phyloP scores from a whole-genome alignment of 2,888 invertebrate species.

The Tupiocoris notatus region DNA sequence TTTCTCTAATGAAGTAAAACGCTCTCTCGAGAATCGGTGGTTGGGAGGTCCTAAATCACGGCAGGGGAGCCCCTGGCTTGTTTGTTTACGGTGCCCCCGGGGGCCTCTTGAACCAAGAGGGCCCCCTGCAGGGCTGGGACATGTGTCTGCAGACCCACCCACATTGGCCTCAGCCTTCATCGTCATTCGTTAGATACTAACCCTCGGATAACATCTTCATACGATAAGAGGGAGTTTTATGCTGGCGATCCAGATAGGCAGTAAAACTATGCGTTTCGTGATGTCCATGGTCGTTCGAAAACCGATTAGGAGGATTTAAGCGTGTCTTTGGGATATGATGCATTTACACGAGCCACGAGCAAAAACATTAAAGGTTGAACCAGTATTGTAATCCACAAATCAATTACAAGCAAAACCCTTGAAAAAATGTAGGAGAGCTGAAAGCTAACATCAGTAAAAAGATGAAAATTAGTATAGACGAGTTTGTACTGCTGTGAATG shows the following conservation, averaged over 20 bases:
- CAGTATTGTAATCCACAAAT: no score
- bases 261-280: neutral
- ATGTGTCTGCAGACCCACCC: neutral
- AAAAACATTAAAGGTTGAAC: no score
- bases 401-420: no score
- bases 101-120: neutral
- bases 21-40: neutral
- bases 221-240: neutral
- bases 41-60: conserved; percentile 9
- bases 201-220: neutral
- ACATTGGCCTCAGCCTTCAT: neutral
- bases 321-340: no score
- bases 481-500: no score
- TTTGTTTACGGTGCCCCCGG: conserved; percentile 8
- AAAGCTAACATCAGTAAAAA: no score
- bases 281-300: neutral
- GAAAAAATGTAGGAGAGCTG: no score
- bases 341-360: no score
- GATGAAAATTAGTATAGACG: no score
- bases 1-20: neutral
- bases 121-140: neutral
- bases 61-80: conserved; percentile 2
- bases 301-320: neutral
- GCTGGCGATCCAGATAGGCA: neutral
- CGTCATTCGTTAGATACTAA: neutral